A percentile compares a stretch with the other conserved stretches of the same genome.
Evolutionary conservation across 2,797 vertebrate genomes (phyloP).

Genomic region (Malacoctenus gilli): DNA sequence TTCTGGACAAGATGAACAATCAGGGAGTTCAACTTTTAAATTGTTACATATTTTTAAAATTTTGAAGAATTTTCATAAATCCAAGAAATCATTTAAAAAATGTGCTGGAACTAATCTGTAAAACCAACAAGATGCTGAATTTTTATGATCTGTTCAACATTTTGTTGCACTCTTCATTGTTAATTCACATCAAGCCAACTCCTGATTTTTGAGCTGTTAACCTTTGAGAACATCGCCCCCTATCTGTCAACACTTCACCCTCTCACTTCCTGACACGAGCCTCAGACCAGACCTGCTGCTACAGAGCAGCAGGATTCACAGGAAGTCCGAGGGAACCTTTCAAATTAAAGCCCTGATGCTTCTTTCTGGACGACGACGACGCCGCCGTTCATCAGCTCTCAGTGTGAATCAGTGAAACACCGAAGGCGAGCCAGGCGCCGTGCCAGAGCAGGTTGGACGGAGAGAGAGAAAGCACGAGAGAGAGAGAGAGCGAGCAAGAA

Average conservation of each 20-base stretch:
- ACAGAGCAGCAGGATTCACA: conserved; percentile 28
- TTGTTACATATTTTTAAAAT: no score
- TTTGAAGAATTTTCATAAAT: no score
- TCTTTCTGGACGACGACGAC: conserved; percentile 51
- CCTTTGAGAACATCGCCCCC: conserved; percentile 82
- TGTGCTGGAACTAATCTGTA: no score
- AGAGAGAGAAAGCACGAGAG: conserved; percentile 41
- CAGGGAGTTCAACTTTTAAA: no score
- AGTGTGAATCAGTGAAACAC: conserved; percentile 69
- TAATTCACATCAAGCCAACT: no score
- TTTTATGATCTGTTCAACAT: no score
- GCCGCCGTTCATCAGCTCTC: conserved; percentile 70
- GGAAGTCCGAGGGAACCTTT: conserved; percentile 18
- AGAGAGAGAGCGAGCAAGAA: conserved; percentile 27
- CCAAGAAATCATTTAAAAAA: no score
- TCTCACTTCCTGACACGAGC: background rate
- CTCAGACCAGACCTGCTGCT: no score
- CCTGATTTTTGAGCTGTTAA: conserved; percentile 25
- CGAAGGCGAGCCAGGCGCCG: conserved; percentile 49
- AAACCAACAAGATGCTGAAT: no score
- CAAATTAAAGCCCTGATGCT: conserved; percentile 63
- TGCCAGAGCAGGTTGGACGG: conserved; percentile 53
- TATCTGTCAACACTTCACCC: conserved; percentile 62
- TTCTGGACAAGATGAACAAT: no score
- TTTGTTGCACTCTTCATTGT: no score